Base-by-base conservation (phyloP, 2,113 vertebrate genomes). In the Oceanites oceanicus region DNA sequence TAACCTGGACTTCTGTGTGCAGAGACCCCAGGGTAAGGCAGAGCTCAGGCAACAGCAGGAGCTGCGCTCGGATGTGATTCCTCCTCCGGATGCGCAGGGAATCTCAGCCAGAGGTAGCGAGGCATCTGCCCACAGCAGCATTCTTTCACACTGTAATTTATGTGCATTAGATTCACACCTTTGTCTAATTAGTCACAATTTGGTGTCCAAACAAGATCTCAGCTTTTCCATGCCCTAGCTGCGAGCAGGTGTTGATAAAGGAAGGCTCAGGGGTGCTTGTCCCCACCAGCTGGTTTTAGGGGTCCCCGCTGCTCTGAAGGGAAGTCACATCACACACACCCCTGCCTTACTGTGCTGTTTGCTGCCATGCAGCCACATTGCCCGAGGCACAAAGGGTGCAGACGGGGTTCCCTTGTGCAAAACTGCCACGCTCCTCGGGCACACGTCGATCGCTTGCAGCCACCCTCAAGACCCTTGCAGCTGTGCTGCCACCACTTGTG, bases 61-160 rank as follows among this genome's bases (percentile, higher is more conserved):
- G 21, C 76, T 53, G 55, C 1, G 0, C 38, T 75, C 0, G 0
- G 62, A 49, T 5, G 1, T 1, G 0, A 10, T 61, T 74, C 44
- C 20, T 74, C 26, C 73, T 75, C 10, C 38, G 38, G 38, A 38
- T 10, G 23, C 38, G 34, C 44, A 74, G 55, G 49, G 52, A 56
- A 32, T 53, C 55, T 77, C 58, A 91, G 50, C 22, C 63, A 58
- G 47, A 52, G 38, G 62, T 76, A 52, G 85, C 0, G 0, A 76
- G 53, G 26, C 40, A 66, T 59, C 70, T 62, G 42, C 40, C 21
- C 29, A 38, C 4, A 6, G 45, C 45, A 62, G 5, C 26, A 5
- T 40, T 79, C 25, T 36, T 80, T 76, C 29, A 30, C 14, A 20
- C 59, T 85, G 61, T 62, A 71, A 85, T 76, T 84, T 81, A 36